Evolutionary conservation across 30 jellyfish, hydroid and myxozoan genomes (phyloP).

Genomic region (Pelagia noctiluca): DNA sequence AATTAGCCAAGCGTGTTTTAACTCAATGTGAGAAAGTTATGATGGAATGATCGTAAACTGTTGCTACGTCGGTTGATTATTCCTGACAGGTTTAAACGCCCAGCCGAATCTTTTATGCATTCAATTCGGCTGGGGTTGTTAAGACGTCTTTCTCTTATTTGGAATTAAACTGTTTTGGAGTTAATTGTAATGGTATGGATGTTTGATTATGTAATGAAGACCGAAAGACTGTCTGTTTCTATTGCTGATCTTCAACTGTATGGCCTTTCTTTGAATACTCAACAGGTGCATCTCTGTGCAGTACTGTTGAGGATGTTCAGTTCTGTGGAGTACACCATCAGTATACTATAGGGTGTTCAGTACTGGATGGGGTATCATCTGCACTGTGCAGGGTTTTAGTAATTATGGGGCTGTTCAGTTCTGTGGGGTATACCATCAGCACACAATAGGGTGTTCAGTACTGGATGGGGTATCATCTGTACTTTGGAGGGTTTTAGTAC

Average conservation of each 20-base stretch:
- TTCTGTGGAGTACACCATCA: too few species aligned
- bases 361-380: too few species aligned
- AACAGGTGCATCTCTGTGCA: too few species aligned
- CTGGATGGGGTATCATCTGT: too few species aligned
- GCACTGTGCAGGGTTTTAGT: too few species aligned
- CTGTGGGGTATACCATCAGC: too few species aligned
- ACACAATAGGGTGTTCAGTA: too few species aligned
- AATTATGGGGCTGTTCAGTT: too few species aligned
- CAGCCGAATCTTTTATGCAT: conserved; percentile 61
- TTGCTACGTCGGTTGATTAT: conserved; percentile 70
- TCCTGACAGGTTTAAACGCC: conserved; percentile 40
- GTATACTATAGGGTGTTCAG: too few species aligned
- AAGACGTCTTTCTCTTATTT: neutral
- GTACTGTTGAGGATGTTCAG: too few species aligned
- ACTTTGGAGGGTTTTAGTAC: too few species aligned
- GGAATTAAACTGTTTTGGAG: neutral
- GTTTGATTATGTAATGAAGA: neutral
- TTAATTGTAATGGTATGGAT: neutral
- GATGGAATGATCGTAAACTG: conserved; percentile 61
- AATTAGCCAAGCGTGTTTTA: neutral
- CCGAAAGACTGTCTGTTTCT: neutral
- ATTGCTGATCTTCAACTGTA: neutral
- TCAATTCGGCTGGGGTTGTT: conserved; percentile 19
- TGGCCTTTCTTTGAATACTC: too few species aligned
- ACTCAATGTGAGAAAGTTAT: conserved; percentile 14